A percentile compares a stretch with the other conserved stretches of the same genome.
Evolutionary conservation across 2,888 invertebrate species (phyloP).

Genomic region (Cosmia pyralina): DNA sequence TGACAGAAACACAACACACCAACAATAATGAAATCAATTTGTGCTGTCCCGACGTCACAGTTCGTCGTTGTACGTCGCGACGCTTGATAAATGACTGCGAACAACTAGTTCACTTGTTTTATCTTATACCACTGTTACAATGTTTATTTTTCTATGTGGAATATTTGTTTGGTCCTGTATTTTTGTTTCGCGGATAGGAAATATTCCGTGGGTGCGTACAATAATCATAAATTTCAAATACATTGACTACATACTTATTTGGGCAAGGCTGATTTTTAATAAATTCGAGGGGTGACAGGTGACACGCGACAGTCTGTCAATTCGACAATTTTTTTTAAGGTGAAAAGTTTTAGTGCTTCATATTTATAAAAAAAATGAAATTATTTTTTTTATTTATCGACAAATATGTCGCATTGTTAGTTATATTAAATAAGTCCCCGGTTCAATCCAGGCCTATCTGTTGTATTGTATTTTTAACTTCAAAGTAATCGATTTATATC

Average conservation of each 20-base stretch:
- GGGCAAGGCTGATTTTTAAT: not conserved
- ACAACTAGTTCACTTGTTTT: constrained; percentile 57
- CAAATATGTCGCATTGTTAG: no score
- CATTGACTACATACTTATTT: no score
- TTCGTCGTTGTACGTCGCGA: constrained; percentile 67
- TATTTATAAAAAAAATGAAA: no score
- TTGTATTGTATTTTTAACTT: no score
- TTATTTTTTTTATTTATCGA: no score
- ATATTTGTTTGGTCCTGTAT: not conserved
- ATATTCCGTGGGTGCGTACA: not conserved
- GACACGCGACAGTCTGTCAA: not conserved
- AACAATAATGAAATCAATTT: constrained; percentile 67
- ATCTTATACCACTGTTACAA: constrained; percentile 51
- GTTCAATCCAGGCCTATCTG: no score
- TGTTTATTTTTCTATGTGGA: constrained; percentile 45
- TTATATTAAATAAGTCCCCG: no score
- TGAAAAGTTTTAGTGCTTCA: no score
- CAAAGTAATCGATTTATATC: not conserved
- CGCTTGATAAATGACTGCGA: constrained; percentile 75
- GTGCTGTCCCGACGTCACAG: constrained; percentile 61
- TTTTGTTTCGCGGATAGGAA: not conserved
- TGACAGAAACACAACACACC: constrained; percentile 40
- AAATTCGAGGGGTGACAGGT: not conserved
- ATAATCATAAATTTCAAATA: not conserved
- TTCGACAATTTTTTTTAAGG: no score